Percentiles rank a stretch among this genome's conserved stretches.
Evolutionary conservation across 1,140 invertebrate genomes (phyloP).

Genomic region (Macrocentrus cingulum): DNA sequence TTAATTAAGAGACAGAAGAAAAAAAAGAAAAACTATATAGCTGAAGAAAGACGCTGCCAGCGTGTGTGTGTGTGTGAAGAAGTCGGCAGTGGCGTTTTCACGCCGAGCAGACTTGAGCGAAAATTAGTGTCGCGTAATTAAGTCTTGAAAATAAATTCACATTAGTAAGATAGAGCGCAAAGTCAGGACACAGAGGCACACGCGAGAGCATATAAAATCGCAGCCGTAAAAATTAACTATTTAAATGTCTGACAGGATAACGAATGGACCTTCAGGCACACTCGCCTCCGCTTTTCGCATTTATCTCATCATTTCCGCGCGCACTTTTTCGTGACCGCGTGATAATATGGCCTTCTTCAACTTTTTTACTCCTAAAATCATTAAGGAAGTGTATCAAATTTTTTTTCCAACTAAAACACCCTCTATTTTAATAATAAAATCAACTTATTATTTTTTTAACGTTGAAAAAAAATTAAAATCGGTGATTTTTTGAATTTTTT

Average conservation of each 20-base stretch:
- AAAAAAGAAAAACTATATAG: neutral
- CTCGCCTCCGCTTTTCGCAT: conserved; percentile 26
- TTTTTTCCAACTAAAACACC: too few species aligned
- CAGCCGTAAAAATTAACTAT: conserved; percentile 50
- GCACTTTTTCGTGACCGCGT: too few species aligned
- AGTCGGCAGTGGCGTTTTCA: conserved; percentile 34
- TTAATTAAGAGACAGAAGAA: neutral
- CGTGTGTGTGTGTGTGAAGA: conserved; percentile 9
- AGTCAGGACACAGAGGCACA: too few species aligned
- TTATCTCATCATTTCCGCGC: neutral
- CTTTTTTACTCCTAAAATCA: too few species aligned
- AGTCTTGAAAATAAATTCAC: conserved; percentile 52
- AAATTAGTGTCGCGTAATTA: conserved; percentile 57
- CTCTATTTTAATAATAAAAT: too few species aligned
- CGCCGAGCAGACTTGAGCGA: conserved; percentile 46
- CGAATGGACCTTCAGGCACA: conserved; percentile 45
- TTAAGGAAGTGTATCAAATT: too few species aligned
- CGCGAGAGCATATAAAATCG: conserved; percentile 12
- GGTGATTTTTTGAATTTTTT: too few species aligned
- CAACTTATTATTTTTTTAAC: too few species aligned
- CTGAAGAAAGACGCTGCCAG: conserved; percentile 5
- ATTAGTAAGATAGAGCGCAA: conserved; percentile 41
- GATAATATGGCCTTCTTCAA: too few species aligned
- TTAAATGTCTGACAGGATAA: conserved; percentile 44
- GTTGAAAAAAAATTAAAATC: too few species aligned